Evolutionary conservation across 2,113 vertebrate species (phyloP), one percentile per base, ranked within the genome.

Genomic region (Cavia porcellus): DNA sequence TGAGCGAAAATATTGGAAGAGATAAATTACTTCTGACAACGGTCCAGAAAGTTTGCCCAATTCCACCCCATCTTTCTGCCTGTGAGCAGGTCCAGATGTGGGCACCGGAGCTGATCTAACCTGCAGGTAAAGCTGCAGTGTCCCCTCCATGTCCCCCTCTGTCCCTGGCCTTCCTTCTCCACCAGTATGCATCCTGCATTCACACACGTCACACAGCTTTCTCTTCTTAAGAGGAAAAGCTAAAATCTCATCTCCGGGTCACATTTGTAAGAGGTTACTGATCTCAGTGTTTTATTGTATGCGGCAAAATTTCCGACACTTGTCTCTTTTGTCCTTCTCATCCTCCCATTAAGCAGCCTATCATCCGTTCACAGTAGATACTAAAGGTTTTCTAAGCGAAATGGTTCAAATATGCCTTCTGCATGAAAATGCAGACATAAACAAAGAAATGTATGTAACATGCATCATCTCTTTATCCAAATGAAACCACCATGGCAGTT

Each of bases 211-310:
- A 79, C 75, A 55, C 72, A 52, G 50, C 22, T 47, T 28, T 93
- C 89, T 88, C 45, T 66, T 82, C 38, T 85, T 64, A 92, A 92
- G 91, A 81, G 50, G 45, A 72, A 90, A 92, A 79, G 55, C 35
- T 64, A 79, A 57, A 74, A 42, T 66, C 47, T 70, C 81, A 32
- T 5, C 45, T 72, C 52, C 20, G 3, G 45, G 86, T 94, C 42
- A 57, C 6, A 52, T 80, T 66, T 95, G 95, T 25, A 80, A 81
- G 74, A 84, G 89, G 72, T 50, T 74, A 3, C n/a, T 90, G 30
- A 92, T 74, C 52, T 68, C 82, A 81, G 2, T 17, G 45, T 95
- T 64, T 90, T 74, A 80, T 96, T 92, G 92, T 59, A 45, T 10
- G 24, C 28, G 50, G 47, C 25, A 59, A 62, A 57, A 84, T 85